Evolutionary conservation across 2,113 vertebrate species (phyloP), one percentile per base, ranked within the genome.

Genomic region (Aldabrachelys gigantea): DNA sequence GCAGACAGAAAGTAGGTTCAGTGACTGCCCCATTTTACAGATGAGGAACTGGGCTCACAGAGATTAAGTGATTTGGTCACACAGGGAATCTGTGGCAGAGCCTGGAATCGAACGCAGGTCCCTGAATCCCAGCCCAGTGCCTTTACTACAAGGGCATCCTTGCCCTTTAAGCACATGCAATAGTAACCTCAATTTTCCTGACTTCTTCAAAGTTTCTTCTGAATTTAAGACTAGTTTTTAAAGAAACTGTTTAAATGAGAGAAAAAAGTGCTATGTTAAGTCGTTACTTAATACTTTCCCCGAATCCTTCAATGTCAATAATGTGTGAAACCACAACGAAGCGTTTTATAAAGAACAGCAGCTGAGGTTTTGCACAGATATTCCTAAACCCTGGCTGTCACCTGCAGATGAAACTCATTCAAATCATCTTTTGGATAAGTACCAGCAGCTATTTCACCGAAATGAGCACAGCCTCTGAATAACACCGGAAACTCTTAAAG

Each of bases 321-420:
- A 97, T 0, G 80, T 97, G 97, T 62, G 87, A 98, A 98, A 98
- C 97, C 98, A 93, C 97, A 97, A 92, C 11, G 35, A 53, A 79
- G 86, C 82, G 79, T 69, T 35, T 59, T 96, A 91, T 96, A 92
- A 93, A 94, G 90, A 91, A 65, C 89, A 90, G 79, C 84, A 94
- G 57, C 80, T 69, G 62, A 93, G 94, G 91, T 89, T 97, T 97
- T 97, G 92, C 91, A 95, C 82, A 93, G 90, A 54, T 97, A 95
- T 97, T 97, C 97, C 97, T 96, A 93, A 98, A 94, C 93, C 12
- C 22, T 95, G 91, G 89, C 85, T 90, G 88, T 69, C 56, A 91
- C 92, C 7, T 0, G 92, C 25, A 49, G 83, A 91, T 2, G 47
- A 95, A 94, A 97, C 54, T 79, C 88, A 91, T 89, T 81, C 97